phyloP scores from a whole-genome alignment of 1,140 invertebrate species.

The Drosophila funebris region DNA sequence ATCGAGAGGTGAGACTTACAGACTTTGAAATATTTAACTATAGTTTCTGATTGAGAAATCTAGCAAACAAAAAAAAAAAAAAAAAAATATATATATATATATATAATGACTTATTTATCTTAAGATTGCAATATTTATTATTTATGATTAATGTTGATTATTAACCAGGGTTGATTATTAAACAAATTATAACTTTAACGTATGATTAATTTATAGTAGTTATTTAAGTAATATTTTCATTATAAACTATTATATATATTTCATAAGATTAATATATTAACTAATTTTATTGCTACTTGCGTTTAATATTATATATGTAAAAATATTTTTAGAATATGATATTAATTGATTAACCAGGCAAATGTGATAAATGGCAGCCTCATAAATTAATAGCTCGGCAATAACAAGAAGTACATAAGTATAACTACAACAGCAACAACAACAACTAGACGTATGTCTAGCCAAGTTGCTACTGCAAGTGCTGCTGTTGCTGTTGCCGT shows the following conservation, averaged over 20 bases:
- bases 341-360: constrained; percentile 81
- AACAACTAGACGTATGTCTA: constrained; percentile 52
- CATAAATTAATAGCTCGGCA: constrained; percentile 79
- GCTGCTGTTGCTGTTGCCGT: constrained; percentile 18
- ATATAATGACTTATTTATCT: too few species aligned
- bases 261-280: constrained; percentile 27
- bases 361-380: constrained; percentile 81
- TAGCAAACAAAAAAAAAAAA: neutral
- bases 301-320: constrained; percentile 14
- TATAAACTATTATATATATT: neutral
- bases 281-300: neutral
- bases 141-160: neutral
- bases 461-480: constrained; percentile 44
- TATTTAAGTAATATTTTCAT: neutral
- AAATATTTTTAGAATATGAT: constrained; percentile 52
- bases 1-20: neutral
- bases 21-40: constrained; percentile 10
- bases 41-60: neutral
- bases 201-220: neutral
- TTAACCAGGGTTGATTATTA: neutral
- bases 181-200: neutral
- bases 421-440: constrained; percentile 35
- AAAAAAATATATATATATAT: neutral
- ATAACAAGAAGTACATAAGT: constrained; percentile 43
- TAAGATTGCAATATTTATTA: neutral